phyloP scores from a whole-genome alignment of 2,113 vertebrate species.

The Penelope pileata region DNA sequence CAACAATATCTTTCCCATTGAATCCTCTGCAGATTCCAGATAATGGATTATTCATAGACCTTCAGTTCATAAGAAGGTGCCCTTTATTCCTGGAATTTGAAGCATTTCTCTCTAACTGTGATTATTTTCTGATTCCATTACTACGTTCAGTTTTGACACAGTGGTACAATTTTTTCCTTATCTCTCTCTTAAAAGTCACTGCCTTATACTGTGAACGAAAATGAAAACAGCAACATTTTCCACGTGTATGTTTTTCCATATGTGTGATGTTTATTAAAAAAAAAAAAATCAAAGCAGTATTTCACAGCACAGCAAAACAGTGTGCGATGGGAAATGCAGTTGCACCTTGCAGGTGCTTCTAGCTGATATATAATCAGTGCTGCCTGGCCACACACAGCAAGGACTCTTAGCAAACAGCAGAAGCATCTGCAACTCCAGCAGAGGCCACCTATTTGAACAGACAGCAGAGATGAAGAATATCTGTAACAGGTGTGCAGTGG shows the following conservation, averaged over 20 bases:
- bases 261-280: conserved; percentile 23
- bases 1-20: conserved; percentile 19
- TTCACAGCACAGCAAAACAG: neutral
- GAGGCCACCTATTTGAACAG: neutral
- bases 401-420: neutral
- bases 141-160: conserved; percentile 20
- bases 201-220: neutral
- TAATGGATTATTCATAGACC: conserved; percentile 69
- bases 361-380: neutral
- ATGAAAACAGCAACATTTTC: conserved; percentile 20
- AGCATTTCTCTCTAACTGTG: conserved; percentile 27
- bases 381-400: neutral
- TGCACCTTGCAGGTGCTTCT: conserved; percentile 19
- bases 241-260: neutral
- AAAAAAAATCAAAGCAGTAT: neutral
- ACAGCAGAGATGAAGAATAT: neutral
- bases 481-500: neutral
- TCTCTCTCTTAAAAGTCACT: conserved; percentile 7
- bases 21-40: conserved; percentile 55
- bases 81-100: conserved; percentile 50
- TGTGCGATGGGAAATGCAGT: neutral
- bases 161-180: conserved; percentile 39
- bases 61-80: conserved; percentile 27
- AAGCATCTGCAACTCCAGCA: neutral
- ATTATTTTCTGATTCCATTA: conserved; percentile 43